These are phyloP conservation scores for Sebastes nivosus DNA, from an alignment of 2,797 vertebrate genomes.

Conservation along the genomic window DNA sequence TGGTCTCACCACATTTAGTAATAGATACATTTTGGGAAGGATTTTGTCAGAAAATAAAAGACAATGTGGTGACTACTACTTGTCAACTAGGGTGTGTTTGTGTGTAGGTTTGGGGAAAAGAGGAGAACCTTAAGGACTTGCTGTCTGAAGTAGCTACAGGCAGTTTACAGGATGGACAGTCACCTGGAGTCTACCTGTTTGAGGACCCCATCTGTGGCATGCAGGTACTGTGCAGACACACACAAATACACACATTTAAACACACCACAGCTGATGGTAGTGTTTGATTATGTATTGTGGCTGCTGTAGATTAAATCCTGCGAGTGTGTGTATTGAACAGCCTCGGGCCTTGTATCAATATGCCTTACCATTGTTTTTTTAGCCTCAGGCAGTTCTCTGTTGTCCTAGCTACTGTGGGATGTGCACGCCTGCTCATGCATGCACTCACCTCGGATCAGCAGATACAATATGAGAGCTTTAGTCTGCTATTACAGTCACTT, in stretches of 20 bases:
- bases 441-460: not conserved
- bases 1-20: not conserved
- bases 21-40: no score
- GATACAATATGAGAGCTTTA: not conserved
- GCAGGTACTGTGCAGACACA: conserved; percentile 84
- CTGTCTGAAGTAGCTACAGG: conserved; percentile 96
- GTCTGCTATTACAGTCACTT: not conserved
- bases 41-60: no score
- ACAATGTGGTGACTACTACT: no score
- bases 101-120: conserved; percentile 91
- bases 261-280: not conserved
- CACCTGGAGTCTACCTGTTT: conserved; percentile 96
- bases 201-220: conserved; percentile 99
- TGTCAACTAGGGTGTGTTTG: not conserved
- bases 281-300: not conserved
- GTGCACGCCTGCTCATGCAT: not conserved
- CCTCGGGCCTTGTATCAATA: conserved; percentile 10
- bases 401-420: not conserved
- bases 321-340: not conserved
- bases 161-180: conserved; percentile 96
- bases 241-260: not conserved
- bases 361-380: conserved; percentile 24
- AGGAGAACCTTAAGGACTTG: conserved; percentile 96
- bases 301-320: not conserved
- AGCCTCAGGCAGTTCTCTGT: conserved; percentile 8